phyloP scores from a whole-genome alignment of 2,888 invertebrate species.

The Eulithis prunata region DNA sequence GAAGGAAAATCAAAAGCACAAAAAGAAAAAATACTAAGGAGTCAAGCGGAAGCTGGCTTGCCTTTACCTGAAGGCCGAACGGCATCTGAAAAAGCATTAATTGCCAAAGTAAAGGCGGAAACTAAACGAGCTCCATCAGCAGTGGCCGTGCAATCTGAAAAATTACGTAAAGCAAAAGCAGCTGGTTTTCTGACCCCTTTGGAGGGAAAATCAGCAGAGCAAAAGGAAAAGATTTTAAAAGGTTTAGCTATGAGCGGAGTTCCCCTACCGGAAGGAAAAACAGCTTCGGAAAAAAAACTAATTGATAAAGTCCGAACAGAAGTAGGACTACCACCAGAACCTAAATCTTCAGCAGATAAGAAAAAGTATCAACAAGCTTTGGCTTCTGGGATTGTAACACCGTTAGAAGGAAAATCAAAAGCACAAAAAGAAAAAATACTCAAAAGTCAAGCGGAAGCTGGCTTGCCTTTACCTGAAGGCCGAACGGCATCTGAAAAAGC shows the following conservation, averaged over 20 bases:
- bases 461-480: conserved; percentile 50
- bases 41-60: conserved; percentile 44
- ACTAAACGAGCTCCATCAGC: conserved; percentile 21
- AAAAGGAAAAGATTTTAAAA: conserved; percentile 49
- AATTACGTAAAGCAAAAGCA: conserved; percentile 35
- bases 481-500: conserved; percentile 46
- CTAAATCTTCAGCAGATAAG: conserved; percentile 43
- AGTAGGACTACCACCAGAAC: conserved; percentile 43
- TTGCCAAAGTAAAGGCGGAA: conserved; percentile 40
- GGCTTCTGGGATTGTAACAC: conserved; percentile 48
- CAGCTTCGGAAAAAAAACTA: conserved; percentile 41
- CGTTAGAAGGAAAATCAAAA: conserved; percentile 51
- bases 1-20: conserved; percentile 49
- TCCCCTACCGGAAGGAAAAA: conserved; percentile 44
- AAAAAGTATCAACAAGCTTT: conserved; percentile 47
- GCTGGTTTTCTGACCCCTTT: conserved; percentile 20
- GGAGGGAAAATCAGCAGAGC: conserved; percentile 43
- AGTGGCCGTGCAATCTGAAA: conserved; percentile 37
- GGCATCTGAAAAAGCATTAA: conserved; percentile 44
- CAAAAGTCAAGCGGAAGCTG: conserved; percentile 42
- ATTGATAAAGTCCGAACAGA: conserved; percentile 42
- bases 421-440: conserved; percentile 47
- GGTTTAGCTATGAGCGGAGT: conserved; percentile 40
- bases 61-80: conserved; percentile 50
- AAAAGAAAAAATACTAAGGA: conserved; percentile 45